Percentiles rank a stretch among this genome's conserved stretches.
phyloP scores from a whole-genome alignment of 2,888 invertebrate genomes.

The Apamea monoglypha region DNA sequence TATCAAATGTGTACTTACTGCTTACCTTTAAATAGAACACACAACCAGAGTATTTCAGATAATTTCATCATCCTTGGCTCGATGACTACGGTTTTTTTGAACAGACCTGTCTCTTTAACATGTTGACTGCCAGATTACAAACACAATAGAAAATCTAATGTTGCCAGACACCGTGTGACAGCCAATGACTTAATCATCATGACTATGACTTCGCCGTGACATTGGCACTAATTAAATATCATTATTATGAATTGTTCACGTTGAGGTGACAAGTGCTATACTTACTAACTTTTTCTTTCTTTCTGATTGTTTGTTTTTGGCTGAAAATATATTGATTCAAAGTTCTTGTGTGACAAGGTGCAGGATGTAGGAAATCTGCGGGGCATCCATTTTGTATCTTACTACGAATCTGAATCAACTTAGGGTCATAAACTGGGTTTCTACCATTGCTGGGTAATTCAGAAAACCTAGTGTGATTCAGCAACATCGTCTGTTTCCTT shows the following conservation, averaged over 20 bases:
- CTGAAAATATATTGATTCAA: background rate
- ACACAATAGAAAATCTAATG: too few relatives aligned
- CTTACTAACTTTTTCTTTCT: background rate
- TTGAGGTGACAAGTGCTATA: slow-evolving; percentile 1
- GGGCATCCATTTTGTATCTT: background rate
- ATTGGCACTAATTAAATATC: slow-evolving; percentile 21
- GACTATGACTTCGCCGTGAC: slow-evolving; percentile 12
- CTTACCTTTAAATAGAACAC: background rate
- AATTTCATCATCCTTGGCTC: slow-evolving; percentile 40
- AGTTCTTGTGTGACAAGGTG: background rate
- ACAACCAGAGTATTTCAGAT: background rate
- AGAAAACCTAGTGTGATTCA: slow-evolving; percentile 4
- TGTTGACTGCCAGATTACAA: too few relatives aligned
- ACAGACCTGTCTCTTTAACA: background rate
- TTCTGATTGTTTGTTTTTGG: background rate
- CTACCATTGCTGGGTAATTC: background rate
- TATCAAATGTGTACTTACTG: background rate
- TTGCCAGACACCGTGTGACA: too few relatives aligned
- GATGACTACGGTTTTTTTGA: slow-evolving; percentile 21
- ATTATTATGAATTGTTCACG: background rate
- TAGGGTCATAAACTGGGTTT: background rate
- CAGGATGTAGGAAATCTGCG: background rate
- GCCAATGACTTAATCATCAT: background rate
- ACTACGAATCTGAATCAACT: background rate
- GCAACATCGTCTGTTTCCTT: background rate